Conservation (phyloP, 1,140 invertebrate genomes). For the Mycetomoellerius zeteki region DNA sequence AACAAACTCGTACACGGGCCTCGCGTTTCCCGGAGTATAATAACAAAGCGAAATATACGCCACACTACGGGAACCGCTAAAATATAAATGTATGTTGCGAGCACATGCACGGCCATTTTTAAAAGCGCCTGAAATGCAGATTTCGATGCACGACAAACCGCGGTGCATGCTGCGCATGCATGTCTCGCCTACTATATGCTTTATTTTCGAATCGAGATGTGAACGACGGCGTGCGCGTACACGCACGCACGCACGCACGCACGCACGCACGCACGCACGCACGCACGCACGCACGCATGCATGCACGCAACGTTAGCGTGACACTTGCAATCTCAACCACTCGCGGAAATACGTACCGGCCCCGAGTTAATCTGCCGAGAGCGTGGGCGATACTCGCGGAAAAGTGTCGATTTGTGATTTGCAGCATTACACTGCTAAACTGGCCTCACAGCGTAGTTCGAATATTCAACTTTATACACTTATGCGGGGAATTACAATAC, state of each 20-base stretch:
- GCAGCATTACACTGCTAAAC: constrained; percentile 6
- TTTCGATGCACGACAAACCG: constrained; percentile 56
- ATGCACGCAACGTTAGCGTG: constrained; percentile 63
- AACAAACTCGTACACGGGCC: background rate
- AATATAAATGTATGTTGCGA: constrained; percentile 7
- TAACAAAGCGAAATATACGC: constrained; percentile 26
- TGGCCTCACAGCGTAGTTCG: background rate
- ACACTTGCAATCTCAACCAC: constrained; percentile 63
- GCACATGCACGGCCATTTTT: constrained; percentile 34
- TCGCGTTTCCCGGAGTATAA: constrained; percentile 6
- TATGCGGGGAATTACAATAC: background rate
- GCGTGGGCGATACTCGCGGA: constrained; percentile 46
- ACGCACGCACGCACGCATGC: constrained; percentile 52
- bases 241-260: constrained; percentile 6
- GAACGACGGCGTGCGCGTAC: constrained; percentile 23
- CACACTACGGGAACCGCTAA: background rate
- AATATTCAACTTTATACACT: constrained; percentile 16
- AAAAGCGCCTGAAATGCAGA: constrained; percentile 32
- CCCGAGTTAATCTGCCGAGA: constrained; percentile 50
- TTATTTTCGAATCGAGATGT: constrained; percentile 57
- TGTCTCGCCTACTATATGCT: constrained; percentile 9
- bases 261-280: constrained; percentile 7
- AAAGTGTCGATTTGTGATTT: constrained; percentile 60
- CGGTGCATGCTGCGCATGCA: constrained; percentile 18
- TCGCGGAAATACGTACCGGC: constrained; percentile 52